phyloP scores from a whole-genome alignment of 2,888 invertebrate species.

The Peribatodes rhomboidaria region DNA sequence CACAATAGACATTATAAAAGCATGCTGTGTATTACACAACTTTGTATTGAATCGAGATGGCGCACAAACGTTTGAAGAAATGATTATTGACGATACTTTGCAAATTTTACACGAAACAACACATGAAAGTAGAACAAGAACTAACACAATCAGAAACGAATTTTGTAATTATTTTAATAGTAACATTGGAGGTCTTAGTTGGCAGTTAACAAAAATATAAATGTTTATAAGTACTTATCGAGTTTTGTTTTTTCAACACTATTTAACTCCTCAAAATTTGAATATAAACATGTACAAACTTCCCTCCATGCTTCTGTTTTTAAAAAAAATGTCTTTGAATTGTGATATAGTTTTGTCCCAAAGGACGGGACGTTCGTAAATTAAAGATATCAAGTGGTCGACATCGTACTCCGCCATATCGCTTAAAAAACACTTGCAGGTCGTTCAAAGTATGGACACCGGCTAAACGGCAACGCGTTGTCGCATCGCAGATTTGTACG shows the following conservation, averaged over 20 bases:
- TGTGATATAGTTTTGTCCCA: conserved; percentile 7
- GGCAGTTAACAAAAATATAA: conserved; percentile 15
- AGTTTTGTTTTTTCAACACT: conserved; percentile 15
- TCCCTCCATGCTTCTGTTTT: conserved; percentile 11
- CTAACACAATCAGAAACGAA: conserved; percentile 7
- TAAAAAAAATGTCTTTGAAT: conserved; percentile 7
- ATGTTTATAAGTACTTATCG: conserved; percentile 9
- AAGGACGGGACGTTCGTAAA: conserved; percentile 2
- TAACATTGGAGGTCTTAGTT: conserved; percentile 4
- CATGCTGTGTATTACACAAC: conserved; percentile 23
- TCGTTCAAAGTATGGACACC: conserved; percentile 7
- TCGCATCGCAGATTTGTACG: conserved; percentile 6
- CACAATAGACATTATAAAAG: conserved; percentile 15
- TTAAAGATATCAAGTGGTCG: conserved; percentile 3
- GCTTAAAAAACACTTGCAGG: conserved; percentile 4
- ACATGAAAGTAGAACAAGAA: background rate
- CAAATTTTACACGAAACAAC: background rate
- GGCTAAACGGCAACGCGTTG: background rate
- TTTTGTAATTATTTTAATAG: conserved; percentile 14
- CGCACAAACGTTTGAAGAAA: conserved; percentile 3
- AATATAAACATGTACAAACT: background rate
- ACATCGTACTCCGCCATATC: conserved; percentile 5
- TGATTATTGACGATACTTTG: conserved; percentile 6
- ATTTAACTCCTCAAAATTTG: conserved; percentile 3
- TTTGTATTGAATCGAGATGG: conserved; percentile 18